Percentiles rank a stretch among this genome's conserved stretches.
Evolutionary conservation across 2,888 invertebrate genomes (phyloP).

Genomic region (Serrognathus titanus): DNA sequence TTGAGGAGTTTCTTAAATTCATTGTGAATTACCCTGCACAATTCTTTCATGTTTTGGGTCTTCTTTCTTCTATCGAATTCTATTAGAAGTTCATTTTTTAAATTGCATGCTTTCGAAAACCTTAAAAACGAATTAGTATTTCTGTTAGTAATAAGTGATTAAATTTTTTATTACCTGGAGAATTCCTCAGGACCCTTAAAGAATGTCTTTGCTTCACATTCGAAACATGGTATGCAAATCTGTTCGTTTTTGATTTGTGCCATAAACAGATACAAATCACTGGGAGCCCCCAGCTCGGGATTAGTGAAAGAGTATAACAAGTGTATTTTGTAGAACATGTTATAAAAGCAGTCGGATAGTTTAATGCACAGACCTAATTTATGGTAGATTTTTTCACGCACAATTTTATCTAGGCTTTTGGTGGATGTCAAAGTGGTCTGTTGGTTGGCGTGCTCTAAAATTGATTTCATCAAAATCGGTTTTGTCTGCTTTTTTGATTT

Average conservation of each 20-base stretch:
- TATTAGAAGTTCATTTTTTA: constrained; percentile 13
- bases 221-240: constrained; percentile 31
- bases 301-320: constrained; percentile 37
- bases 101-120: constrained; percentile 18
- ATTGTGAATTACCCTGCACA: constrained; percentile 11
- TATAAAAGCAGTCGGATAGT: constrained; percentile 26
- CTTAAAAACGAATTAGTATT: constrained; percentile 10
- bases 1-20: constrained; percentile 8
- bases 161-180: constrained; percentile 24
- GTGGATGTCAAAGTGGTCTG: constrained; percentile 33
- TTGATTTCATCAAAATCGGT: constrained; percentile 3
- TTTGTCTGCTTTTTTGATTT: constrained; percentile 11
- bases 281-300: constrained; percentile 26
- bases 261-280: constrained; percentile 30
- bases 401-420: constrained; percentile 31
- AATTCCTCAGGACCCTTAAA: constrained; percentile 35
- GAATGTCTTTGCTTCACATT: constrained; percentile 27
- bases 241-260: constrained; percentile 22
- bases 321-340: constrained; percentile 32
- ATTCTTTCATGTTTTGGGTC: constrained; percentile 6
- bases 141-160: background rate
- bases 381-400: constrained; percentile 29
- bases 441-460: constrained; percentile 15
- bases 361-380: constrained; percentile 36
- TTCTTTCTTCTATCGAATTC: constrained; percentile 15